phyloP scores from a whole-genome alignment of 2,888 invertebrate genomes.

The Dione vanillae region DNA sequence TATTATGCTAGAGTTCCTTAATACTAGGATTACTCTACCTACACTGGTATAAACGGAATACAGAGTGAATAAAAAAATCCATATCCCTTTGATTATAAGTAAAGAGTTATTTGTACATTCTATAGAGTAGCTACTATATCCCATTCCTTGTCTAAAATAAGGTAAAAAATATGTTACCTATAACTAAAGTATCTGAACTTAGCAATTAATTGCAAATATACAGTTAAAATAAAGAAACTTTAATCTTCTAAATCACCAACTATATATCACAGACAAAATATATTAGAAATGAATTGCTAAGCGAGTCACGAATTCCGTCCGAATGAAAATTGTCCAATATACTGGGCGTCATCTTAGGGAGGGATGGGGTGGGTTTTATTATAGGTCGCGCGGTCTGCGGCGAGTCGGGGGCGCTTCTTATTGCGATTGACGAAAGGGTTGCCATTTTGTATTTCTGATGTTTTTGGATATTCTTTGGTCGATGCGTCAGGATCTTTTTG shows the following conservation, averaged over 20 bases:
- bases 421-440: slow-evolving; percentile 66
- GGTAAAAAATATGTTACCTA: too few species aligned
- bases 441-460: slow-evolving; percentile 56
- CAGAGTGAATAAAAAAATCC: too few species aligned
- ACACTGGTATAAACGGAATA: too few species aligned
- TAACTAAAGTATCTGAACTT: too few species aligned
- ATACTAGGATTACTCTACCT: too few species aligned
- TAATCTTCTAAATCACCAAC: slow-evolving; percentile 4
- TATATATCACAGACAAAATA: slow-evolving; percentile 15
- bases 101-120: too few species aligned
- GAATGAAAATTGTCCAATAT: slow-evolving; percentile 79
- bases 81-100: too few species aligned
- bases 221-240: not conserved
- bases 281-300: slow-evolving; percentile 62
- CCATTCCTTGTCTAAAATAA: too few species aligned
- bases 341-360: slow-evolving; percentile 75
- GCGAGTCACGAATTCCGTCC: slow-evolving; percentile 68
- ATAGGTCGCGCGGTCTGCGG: slow-evolving; percentile 70
- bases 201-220: too few species aligned
- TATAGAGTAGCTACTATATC: too few species aligned
- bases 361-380: slow-evolving; percentile 70
- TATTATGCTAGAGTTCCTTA: too few species aligned
- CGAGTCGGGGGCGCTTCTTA: slow-evolving; percentile 73
- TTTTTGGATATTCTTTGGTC: not conserved
- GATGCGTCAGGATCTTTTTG: not conserved